A percentile compares a stretch with the other conserved stretches of the same genome.
These are phyloP conservation scores for Arizona elegans DNA, from an alignment of 2,113 vertebrate genomes.

Conservation along the genomic window DNA sequence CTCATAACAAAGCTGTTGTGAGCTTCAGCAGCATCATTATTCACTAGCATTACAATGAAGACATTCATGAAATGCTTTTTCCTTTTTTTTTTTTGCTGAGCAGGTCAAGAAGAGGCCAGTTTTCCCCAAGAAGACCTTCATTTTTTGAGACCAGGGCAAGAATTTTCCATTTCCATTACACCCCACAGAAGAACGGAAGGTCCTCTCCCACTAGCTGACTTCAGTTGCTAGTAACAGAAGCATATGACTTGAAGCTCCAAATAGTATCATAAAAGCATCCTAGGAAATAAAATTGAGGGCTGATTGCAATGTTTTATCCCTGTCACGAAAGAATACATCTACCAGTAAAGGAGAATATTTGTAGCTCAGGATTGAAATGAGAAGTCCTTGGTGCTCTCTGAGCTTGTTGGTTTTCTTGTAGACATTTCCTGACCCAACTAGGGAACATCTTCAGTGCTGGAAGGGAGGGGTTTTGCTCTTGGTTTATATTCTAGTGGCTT, in stretches of 20 bases:
- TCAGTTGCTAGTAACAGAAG: neutral
- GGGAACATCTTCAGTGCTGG: no score
- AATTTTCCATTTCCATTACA: neutral
- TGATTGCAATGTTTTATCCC: neutral
- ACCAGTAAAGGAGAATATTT: no score
- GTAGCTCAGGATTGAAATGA: no score
- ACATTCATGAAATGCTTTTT: neutral
- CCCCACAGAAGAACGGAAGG: neutral
- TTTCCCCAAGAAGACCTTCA: neutral
- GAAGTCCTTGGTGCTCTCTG: no score
- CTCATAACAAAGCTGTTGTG: neutral
- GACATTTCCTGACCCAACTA: no score
- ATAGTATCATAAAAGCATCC: neutral
- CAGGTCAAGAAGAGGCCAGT: neutral
- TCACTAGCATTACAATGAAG: neutral
- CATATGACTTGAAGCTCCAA: neutral
- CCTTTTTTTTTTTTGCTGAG: neutral
- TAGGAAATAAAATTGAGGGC: neutral
- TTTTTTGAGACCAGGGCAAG: neutral
- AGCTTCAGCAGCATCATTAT: neutral
- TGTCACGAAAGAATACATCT: neutral
- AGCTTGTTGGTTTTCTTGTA: no score
- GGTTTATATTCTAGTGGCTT: no score
- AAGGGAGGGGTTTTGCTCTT: no score
- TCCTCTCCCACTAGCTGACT: neutral